Percentiles rank a stretch among this genome's conserved stretches.
These are phyloP conservation scores for Drosophila novamexicana DNA, from an alignment of 1,140 invertebrate species.

Conservation along the genomic window DNA sequence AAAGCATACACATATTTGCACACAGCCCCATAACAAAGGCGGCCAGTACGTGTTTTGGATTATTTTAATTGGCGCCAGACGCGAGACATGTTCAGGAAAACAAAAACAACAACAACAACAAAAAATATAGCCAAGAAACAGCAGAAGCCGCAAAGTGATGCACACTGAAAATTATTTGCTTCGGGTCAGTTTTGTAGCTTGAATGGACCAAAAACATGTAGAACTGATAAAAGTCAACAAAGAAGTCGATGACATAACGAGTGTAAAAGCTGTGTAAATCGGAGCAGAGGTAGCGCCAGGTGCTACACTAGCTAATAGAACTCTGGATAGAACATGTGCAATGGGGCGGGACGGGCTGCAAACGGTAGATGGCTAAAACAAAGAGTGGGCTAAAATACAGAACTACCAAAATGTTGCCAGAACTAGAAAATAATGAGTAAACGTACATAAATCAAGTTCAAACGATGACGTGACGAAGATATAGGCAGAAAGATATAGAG, in stretches of 20 bases:
- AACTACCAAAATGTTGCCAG: too few relatives aligned
- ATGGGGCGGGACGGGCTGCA: too few relatives aligned
- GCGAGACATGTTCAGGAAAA: conserved; percentile 44
- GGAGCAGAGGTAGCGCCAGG: neutral
- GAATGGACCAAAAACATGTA: conserved; percentile 45
- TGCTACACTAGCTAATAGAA: neutral
- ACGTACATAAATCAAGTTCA: too few relatives aligned
- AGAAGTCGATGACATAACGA: conserved; percentile 4
- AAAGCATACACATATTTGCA: conserved; percentile 41
- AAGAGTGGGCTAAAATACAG: too few relatives aligned
- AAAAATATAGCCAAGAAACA: neutral
- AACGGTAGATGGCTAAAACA: neutral
- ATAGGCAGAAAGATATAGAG: too few relatives aligned
- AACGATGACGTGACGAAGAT: too few relatives aligned
- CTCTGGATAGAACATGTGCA: neutral
- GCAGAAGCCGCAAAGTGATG: conserved; percentile 4
- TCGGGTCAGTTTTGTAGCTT: conserved; percentile 15
- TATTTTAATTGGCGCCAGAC: conserved; percentile 60
- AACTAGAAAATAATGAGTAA: too few relatives aligned
- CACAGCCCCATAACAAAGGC: conserved; percentile 36
- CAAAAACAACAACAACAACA: neutral
- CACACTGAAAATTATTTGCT: conserved; percentile 21
- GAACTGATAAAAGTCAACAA: conserved; percentile 21
- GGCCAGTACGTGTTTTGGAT: conserved; percentile 74
- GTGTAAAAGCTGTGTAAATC: neutral